These are phyloP conservation scores for Lasioglossum oenotherae DNA, from an alignment of 2,888 invertebrate genomes.

Conservation along the genomic window DNA sequence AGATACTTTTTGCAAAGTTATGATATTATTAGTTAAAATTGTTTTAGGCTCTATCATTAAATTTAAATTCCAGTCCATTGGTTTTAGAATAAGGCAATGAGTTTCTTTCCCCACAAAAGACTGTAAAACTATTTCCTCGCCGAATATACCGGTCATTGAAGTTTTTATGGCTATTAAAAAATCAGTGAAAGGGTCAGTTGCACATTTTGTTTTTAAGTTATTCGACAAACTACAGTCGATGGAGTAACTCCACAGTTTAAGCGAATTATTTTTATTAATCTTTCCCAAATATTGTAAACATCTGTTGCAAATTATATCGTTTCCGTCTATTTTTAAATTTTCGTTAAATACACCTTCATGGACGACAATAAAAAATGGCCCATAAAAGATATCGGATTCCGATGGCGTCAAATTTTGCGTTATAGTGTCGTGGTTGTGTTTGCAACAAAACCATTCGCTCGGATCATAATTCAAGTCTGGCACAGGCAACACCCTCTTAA, in stretches of 20 bases:
- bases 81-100: slow-evolving; percentile 76
- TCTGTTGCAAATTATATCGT: slow-evolving; percentile 75
- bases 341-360: slow-evolving; percentile 70
- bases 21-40: slow-evolving; percentile 41
- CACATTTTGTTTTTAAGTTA: slow-evolving; percentile 35
- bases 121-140: slow-evolving; percentile 77
- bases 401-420: slow-evolving; percentile 69
- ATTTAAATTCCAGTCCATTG: slow-evolving; percentile 79
- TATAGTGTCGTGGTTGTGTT: slow-evolving; percentile 65
- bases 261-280: slow-evolving; percentile 63
- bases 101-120: slow-evolving; percentile 69
- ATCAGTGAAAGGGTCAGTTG: slow-evolving; percentile 74
- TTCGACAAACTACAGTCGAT: slow-evolving; percentile 70
- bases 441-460: slow-evolving; percentile 82
- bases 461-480: slow-evolving; percentile 79
- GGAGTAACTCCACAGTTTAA: slow-evolving; percentile 80
- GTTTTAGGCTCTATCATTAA: slow-evolving; percentile 72
- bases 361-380: slow-evolving; percentile 74
- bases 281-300: slow-evolving; percentile 78
- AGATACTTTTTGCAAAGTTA: slow-evolving; percentile 66
- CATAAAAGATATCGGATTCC: slow-evolving; percentile 79
- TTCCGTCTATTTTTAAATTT: slow-evolving; percentile 68
- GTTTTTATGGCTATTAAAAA: slow-evolving; percentile 77
- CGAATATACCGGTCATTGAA: slow-evolving; percentile 70
- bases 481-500: slow-evolving; percentile 77